phyloP scores from a whole-genome alignment of 2,113 vertebrate genomes.

The Brevimyrus niger region DNA sequence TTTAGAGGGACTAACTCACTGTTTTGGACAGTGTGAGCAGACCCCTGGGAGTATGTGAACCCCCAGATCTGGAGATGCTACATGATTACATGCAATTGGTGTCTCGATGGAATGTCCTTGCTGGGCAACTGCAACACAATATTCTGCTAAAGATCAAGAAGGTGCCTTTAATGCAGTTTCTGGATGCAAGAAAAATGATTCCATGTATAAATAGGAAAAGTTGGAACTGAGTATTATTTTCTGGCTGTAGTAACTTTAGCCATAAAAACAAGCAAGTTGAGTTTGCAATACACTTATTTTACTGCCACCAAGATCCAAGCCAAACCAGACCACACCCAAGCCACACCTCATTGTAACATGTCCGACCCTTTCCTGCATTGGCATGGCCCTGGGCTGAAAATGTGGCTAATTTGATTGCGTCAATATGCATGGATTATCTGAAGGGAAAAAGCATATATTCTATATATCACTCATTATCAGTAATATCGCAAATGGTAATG shows the following conservation, averaged over 20 bases:
- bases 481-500: neutral
- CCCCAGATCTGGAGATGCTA: neutral
- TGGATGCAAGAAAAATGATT: neutral
- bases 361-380: neutral
- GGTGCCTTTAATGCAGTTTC: neutral
- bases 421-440: neutral
- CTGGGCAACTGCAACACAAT: neutral
- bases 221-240: neutral
- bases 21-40: neutral
- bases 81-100: neutral
- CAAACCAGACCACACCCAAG: neutral
- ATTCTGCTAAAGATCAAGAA: neutral
- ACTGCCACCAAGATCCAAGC: neutral
- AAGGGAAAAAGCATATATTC: neutral
- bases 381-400: neutral
- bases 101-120: neutral
- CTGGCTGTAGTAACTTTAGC: neutral
- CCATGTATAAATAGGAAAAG: neutral
- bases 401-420: neutral
- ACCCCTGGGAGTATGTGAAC: neutral
- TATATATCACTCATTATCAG: neutral
- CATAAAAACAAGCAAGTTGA: neutral
- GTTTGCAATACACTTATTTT: neutral
- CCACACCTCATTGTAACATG: neutral
- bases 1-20: neutral